Evolutionary conservation across 1,140 invertebrate species (phyloP), one percentile per base, ranked within the genome.

Genomic region (Lepidostoma basale): DNA sequence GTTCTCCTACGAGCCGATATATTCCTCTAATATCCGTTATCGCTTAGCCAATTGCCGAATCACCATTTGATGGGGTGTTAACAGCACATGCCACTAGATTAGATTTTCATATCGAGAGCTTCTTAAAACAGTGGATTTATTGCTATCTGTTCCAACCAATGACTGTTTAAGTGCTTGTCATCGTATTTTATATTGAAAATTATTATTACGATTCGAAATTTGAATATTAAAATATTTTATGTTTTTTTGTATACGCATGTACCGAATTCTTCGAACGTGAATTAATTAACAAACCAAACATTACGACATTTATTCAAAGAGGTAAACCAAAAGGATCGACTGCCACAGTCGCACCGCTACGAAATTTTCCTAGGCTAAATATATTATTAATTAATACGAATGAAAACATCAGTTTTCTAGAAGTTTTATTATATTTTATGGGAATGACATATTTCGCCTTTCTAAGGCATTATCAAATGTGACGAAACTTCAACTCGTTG

Each of bases 41-140:
- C 40, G 40, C 33, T 62, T 59, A 59, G 36, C 54, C 54, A 59
- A 36, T 59, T 59, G 54, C 40, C 30, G 54, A 59, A 59, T 40
- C 30, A 20, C 12, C 23, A 16, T 23, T 59, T 59, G 33, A 59
- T 59, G n/a, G 54, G 54, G 54, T 59, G 54, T 39, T 59, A 59
- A 59, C 54, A 44, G 36, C 40, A 28, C 28, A 23, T 45, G 36
- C 23, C 8, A 20, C 20, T n/a, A 39, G 36, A 23, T 59, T 39
- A 22, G 8, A 39, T 59, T 36, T 39, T 59, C 30, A 22, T 59
- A n/a, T 22, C 14, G 10, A 10, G 14, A 33, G 5, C 12, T 5
- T 6, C 5, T 33, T 12, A 12, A 33, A 5, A 33, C 5, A 33
- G 8, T 47, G 16, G 20, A 47, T 6, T 5, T 5, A 33, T 33